These are phyloP conservation scores for Acleris literana DNA, from an alignment of 2,888 invertebrate species.

Conservation along the genomic window DNA sequence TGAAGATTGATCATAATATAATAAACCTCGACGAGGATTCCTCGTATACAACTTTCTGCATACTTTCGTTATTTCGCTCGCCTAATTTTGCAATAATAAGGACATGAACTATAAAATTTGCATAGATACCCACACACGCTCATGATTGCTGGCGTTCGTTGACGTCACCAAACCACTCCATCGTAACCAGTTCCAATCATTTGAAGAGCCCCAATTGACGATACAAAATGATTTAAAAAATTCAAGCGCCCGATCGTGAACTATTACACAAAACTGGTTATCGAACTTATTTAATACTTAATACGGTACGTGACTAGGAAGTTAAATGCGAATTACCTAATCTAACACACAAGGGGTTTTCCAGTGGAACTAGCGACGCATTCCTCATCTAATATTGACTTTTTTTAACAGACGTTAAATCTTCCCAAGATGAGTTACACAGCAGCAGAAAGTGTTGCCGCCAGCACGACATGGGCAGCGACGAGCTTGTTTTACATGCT, in stretches of 20 bases:
- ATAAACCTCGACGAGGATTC: no score
- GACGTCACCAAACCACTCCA: constrained; percentile 14
- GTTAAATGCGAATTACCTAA: background rate
- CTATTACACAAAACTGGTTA: constrained; percentile 20
- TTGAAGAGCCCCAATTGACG: no score
- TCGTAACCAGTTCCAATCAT: constrained; percentile 15
- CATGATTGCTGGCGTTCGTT: constrained; percentile 3
- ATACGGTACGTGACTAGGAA: constrained; percentile 12
- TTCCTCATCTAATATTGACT: constrained; percentile 7
- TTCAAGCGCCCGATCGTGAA: background rate
- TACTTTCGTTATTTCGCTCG: background rate
- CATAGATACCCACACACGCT: constrained; percentile 4
- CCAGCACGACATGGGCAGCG: constrained; percentile 81
- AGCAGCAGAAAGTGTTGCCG: constrained; percentile 69
- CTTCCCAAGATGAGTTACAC: constrained; percentile 66
- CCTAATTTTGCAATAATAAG: constrained; percentile 15
- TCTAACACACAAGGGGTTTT: constrained; percentile 21
- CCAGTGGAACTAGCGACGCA: background rate
- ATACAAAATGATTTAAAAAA: background rate
- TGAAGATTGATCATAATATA: no score
- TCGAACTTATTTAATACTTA: background rate
- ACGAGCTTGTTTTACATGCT: constrained; percentile 88
- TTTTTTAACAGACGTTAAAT: constrained; percentile 38
- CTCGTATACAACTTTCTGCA: background rate
- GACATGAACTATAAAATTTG: constrained; percentile 17